A percentile compares a stretch with the other conserved stretches of the same genome.
Evolutionary conservation across 2,113 vertebrate genomes (phyloP).

Genomic region (Triplophysa siluroides): DNA sequence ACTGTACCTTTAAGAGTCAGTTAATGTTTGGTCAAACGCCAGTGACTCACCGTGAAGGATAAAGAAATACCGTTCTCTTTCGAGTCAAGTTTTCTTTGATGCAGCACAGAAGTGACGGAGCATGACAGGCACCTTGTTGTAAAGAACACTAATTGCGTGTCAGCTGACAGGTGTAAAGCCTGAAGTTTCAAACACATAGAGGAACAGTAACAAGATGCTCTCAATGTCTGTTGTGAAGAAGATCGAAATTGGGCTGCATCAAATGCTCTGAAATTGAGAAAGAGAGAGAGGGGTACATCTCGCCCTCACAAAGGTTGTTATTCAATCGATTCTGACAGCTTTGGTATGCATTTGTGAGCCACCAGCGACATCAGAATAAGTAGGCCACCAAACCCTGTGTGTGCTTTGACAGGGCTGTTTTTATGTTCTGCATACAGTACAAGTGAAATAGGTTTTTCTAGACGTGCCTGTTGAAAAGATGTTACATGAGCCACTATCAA

Average conservation of each 20-base stretch:
- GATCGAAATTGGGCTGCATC: conserved; percentile 56
- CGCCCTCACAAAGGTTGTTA: conserved; percentile 50
- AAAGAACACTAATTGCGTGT: conserved; percentile 48
- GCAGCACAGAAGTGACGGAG: conserved; percentile 17
- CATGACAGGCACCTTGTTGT: conserved; percentile 35
- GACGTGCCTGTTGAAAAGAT: conserved; percentile 32
- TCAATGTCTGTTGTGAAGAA: conserved; percentile 54
- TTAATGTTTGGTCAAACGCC: conserved; percentile 30
- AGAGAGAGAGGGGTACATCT: conserved; percentile 50
- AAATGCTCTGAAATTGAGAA: conserved; percentile 51
- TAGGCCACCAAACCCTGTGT: conserved; percentile 46
- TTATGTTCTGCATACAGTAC: conserved; percentile 26
- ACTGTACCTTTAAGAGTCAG: conserved; percentile 7
- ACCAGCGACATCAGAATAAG: conserved; percentile 49
- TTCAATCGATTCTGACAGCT: conserved; percentile 68
- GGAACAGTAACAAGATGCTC: conserved; percentile 59
- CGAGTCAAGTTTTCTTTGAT: conserved; percentile 33
- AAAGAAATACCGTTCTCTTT: neutral
- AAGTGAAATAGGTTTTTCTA: conserved; percentile 13
- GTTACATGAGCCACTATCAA: conserved; percentile 24
- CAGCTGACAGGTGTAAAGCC: conserved; percentile 50
- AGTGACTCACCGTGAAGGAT: neutral
- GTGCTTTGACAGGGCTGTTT: conserved; percentile 37
- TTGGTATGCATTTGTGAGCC: conserved; percentile 40
- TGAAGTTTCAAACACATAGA: conserved; percentile 60